Evolutionary conservation across 2,888 invertebrate species (phyloP).

Genomic region (Megalurothrips usitatus): DNA sequence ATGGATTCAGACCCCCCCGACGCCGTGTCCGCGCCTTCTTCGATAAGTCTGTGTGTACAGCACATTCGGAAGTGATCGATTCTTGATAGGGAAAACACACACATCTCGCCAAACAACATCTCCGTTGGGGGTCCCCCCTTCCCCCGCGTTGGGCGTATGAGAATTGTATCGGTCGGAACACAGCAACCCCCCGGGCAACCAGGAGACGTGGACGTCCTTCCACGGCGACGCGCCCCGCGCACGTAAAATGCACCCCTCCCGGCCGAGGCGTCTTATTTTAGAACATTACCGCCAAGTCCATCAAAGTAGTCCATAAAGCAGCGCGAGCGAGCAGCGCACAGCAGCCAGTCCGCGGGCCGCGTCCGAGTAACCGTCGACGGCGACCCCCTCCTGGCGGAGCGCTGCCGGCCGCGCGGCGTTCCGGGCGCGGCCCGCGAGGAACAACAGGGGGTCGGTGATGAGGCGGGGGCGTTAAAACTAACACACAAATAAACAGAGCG

Average conservation of each 20-base stretch:
- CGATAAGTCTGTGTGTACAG: neutral
- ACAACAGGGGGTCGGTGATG: neutral
- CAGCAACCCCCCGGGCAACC: too few species aligned
- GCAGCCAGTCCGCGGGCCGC: neutral
- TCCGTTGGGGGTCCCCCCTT: too few species aligned
- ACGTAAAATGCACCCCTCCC: neutral
- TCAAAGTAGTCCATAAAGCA: constrained; percentile 25
- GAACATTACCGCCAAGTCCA: constrained; percentile 24
- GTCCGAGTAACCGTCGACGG: neutral
- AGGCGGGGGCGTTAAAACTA: constrained; percentile 4
- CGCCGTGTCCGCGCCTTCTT: neutral
- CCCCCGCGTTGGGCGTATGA: too few species aligned
- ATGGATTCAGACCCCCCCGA: neutral
- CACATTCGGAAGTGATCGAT: constrained; percentile 5
- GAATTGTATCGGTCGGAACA: too few species aligned
- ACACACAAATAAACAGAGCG: constrained; percentile 14
- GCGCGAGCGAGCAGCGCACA: neutral
- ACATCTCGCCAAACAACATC: too few species aligned
- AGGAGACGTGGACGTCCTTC: too few species aligned
- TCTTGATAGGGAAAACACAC: neutral
- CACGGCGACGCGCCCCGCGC: neutral
- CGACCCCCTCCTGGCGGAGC: too few species aligned
- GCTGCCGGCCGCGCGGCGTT: neutral
- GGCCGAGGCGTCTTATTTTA: neutral
- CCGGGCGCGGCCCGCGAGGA: neutral